Evolutionary conservation across 2,888 invertebrate genomes (phyloP).

Genomic region (Aphodius sticticus): DNA sequence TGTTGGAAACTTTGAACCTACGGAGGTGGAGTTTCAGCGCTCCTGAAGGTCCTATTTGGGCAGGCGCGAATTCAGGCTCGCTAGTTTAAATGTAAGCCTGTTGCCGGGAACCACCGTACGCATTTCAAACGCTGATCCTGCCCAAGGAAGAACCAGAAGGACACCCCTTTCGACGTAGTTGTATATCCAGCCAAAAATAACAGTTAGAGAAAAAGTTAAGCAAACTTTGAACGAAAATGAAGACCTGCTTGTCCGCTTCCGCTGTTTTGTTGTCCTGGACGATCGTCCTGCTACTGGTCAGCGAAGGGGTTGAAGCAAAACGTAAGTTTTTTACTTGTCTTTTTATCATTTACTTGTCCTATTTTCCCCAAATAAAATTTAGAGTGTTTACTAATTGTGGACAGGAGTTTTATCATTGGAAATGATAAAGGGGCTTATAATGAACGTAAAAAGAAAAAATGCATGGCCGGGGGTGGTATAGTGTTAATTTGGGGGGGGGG

Average conservation of each 20-base stretch:
- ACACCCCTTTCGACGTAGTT: neutral
- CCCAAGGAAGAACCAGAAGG: neutral
- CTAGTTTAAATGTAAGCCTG: neutral
- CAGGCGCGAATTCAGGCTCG: neutral
- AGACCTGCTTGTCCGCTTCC: slow-evolving; percentile 42
- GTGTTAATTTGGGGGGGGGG: too few relatives aligned
- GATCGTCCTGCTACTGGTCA: slow-evolving; percentile 45
- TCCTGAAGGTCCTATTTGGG: neutral
- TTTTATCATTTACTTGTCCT: neutral
- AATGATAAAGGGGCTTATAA: too few relatives aligned
- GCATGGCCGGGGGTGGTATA: too few relatives aligned
- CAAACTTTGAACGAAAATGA: slow-evolving; percentile 13
- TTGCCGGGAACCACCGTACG: neutral
- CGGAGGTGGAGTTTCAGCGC: neutral
- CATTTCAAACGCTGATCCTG: neutral
- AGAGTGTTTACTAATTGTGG: neutral
- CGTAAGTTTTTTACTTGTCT: slow-evolving; percentile 44
- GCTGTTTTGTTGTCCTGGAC: slow-evolving; percentile 42
- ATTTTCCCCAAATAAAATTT: neutral
- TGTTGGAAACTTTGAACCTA: neutral
- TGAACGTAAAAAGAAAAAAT: too few relatives aligned
- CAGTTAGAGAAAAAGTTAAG: neutral
- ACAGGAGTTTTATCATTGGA: too few relatives aligned
- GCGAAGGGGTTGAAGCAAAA: slow-evolving; percentile 48
- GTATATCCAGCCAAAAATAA: neutral